Percentiles rank a stretch among this genome's conserved stretches.
These are phyloP conservation scores for Maniola hyperantus DNA, from an alignment of 2,888 invertebrate genomes.

Conservation along the genomic window DNA sequence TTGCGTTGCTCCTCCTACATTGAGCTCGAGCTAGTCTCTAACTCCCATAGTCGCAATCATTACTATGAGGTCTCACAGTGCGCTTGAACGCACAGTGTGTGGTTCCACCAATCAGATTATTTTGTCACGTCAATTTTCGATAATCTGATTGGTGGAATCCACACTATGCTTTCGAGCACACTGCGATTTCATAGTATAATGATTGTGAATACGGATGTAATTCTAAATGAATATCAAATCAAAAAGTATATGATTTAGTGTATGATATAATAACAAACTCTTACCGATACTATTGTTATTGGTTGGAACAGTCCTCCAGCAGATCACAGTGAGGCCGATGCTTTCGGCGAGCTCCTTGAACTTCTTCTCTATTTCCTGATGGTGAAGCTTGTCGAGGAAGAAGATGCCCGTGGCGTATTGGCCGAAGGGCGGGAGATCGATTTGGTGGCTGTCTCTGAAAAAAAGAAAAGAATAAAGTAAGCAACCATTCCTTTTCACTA, in stretches of 20 bases:
- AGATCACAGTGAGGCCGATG: conserved; percentile 91
- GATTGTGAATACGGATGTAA: too few relatives aligned
- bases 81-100: too few relatives aligned
- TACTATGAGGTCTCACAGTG: too few relatives aligned
- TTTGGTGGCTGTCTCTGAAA: conserved; percentile 88
- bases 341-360: conserved; percentile 92
- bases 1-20: too few relatives aligned
- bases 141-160: too few relatives aligned
- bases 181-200: too few relatives aligned
- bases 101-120: too few relatives aligned
- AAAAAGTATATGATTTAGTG: conserved; percentile 12
- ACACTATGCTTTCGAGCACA: too few relatives aligned
- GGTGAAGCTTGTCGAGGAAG: conserved; percentile 93
- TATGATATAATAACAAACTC: conserved; percentile 34
- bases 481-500: not conserved
- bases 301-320: conserved; percentile 97
- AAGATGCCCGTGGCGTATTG: conserved; percentile 98
- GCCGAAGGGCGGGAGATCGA: conserved; percentile 93
- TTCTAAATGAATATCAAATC: conserved; percentile 13
- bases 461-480: not conserved
- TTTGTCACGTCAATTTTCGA: too few relatives aligned
- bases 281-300: conserved; percentile 92
- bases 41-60: too few relatives aligned
- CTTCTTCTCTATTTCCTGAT: conserved; percentile 89
- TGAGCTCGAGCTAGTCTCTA: not conserved